These are phyloP conservation scores for Iguana delicatissima DNA, from an alignment of 2,797 vertebrate species.

Conservation along the genomic window DNA sequence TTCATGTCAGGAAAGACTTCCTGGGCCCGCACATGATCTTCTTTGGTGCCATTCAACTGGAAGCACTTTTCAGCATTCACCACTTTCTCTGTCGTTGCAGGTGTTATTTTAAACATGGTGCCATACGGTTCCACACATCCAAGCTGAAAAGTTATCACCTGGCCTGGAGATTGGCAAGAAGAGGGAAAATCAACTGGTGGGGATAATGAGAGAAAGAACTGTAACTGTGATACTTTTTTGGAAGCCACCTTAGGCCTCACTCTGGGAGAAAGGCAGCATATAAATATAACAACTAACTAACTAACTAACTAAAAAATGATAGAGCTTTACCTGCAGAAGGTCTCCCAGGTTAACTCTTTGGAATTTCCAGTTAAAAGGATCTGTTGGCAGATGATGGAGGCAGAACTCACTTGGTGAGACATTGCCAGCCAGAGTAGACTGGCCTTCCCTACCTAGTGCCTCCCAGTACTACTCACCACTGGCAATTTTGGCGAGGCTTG, in stretches of 20 bases:
- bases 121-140: slow-evolving; percentile 76
- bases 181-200: slow-evolving; percentile 1
- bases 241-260: too few species aligned
- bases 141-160: slow-evolving; percentile 85
- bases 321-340: not conserved
- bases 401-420: not conserved
- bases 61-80: slow-evolving; percentile 85
- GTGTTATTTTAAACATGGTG: slow-evolving; percentile 82
- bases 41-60: slow-evolving; percentile 84
- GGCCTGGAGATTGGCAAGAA: slow-evolving; percentile 69
- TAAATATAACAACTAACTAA: too few species aligned
- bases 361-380: not conserved
- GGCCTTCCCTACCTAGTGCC: not conserved
- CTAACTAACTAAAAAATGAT: too few species aligned
- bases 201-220: too few species aligned
- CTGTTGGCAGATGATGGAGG: not conserved
- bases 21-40: slow-evolving; percentile 76
- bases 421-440: not conserved
- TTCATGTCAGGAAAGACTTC: slow-evolving; percentile 77
- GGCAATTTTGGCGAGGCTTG: too few species aligned
- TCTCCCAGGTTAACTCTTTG: not conserved
- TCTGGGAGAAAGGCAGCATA: too few species aligned
- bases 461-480: too few species aligned
- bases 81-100: slow-evolving; percentile 84
- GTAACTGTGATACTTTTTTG: too few species aligned